A percentile compares a stretch with the other conserved stretches of the same genome.
phyloP scores from a whole-genome alignment of 2,888 invertebrate species.

The Pinctada fucata region DNA sequence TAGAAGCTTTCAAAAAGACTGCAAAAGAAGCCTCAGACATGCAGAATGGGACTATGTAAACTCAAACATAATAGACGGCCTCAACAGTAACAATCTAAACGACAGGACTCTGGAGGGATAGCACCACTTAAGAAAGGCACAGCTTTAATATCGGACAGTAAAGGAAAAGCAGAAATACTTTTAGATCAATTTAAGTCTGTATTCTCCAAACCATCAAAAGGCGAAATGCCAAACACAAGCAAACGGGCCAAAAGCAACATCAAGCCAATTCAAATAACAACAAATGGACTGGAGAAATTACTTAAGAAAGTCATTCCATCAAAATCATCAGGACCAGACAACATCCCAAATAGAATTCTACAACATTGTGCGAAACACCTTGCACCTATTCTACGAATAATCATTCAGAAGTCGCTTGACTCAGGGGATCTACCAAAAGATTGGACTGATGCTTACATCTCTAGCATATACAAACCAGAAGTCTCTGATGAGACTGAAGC shows the following conservation, averaged over 20 bases:
- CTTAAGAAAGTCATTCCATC: conserved; percentile 33
- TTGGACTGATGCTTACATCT: conserved; percentile 34
- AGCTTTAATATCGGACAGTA: conserved; percentile 35
- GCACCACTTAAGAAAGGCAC: conserved; percentile 32
- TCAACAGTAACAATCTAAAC: conserved; percentile 42
- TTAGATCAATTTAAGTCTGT: conserved; percentile 36
- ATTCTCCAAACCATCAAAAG: conserved; percentile 32
- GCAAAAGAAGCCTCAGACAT: conserved; percentile 22
- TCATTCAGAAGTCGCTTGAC: conserved; percentile 18
- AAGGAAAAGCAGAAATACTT: conserved; percentile 38
- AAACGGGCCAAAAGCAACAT: conserved; percentile 4
- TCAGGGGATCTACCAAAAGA: conserved; percentile 37
- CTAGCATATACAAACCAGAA: conserved; percentile 21
- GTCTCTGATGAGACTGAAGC: too few species aligned
- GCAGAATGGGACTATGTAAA: conserved; percentile 38
- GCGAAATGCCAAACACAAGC: conserved; percentile 14
- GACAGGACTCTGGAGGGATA: conserved; percentile 37
- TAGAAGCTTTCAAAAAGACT: conserved; percentile 29
- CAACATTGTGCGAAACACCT: conserved; percentile 40
- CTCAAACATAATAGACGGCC: conserved; percentile 34
- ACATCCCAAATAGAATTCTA: conserved; percentile 42
- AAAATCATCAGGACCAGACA: conserved; percentile 43
- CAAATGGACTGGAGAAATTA: conserved; percentile 40
- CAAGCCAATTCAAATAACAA: conserved; percentile 7
- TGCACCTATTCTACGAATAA: conserved; percentile 30